Conservation (phyloP, 2,113 vertebrate species). For the Microcebus griseorufus region DNA sequence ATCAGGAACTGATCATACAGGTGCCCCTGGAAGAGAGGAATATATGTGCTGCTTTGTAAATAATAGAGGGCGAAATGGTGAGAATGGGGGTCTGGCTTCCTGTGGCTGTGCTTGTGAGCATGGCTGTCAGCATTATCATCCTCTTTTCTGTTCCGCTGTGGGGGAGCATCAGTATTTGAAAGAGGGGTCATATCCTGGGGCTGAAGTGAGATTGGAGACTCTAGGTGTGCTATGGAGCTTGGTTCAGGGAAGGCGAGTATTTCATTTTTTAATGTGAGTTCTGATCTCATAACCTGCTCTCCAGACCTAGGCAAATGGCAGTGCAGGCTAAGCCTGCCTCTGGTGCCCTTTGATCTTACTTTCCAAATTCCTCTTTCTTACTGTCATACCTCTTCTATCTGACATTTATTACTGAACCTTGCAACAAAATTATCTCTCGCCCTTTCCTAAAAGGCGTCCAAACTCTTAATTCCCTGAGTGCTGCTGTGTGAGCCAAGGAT, state of each 20-base stretch:
- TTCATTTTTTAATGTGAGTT: background rate
- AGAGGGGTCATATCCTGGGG: background rate
- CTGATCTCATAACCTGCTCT: background rate
- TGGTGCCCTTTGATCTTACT: background rate
- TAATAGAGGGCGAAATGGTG: background rate
- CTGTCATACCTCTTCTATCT: background rate
- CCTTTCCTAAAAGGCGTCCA: background rate
- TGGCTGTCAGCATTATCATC: background rate
- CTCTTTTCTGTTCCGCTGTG: background rate
- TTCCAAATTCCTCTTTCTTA: background rate
- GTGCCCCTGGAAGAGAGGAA: background rate
- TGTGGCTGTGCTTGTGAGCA: background rate
- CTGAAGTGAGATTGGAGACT: background rate
- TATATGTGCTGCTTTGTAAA: background rate
- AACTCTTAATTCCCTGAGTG: background rate
- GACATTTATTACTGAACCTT: background rate
- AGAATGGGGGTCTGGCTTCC: background rate
- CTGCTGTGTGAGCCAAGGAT: background rate
- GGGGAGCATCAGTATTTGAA: background rate
- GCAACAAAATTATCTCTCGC: background rate
- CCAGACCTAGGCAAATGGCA: background rate
- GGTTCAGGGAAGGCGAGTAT: background rate
- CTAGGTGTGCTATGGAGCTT: background rate
- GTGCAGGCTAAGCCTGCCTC: accelerated
- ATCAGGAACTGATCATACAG: background rate